Evolutionary conservation across 2,797 vertebrate genomes (phyloP), one percentile per base, ranked within the genome.

Genomic region (Lepus townsendii): DNA sequence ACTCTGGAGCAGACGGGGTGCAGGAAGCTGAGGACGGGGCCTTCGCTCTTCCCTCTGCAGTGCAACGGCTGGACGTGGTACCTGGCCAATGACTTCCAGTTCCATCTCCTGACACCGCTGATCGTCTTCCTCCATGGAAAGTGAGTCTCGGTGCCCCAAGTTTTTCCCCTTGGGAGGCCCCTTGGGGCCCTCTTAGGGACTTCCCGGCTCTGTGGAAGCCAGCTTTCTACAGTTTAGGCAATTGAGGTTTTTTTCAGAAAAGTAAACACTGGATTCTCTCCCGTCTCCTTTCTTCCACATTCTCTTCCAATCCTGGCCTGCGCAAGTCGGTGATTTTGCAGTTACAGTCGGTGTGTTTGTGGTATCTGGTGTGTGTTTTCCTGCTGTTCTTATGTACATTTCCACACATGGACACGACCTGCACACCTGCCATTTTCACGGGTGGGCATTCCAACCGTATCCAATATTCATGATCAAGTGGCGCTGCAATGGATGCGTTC

Each of bases 51-150:
- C 91, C 92, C 95, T 83, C 98, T 96, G 88, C 76, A 99, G 99
- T 99, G 99, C 97, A 98, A 98, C 11, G 99, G 99, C 47, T 99
- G 99, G 99, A 98, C 99, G 0, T 99, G 99, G 99, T 99, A 99
- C 96, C 98, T 99, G 57, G 99, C 99, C 93, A 97, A 98, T 19
- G 99, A 99, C 97, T 99, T 99, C 97, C 99, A 99, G 96, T 99
- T 99, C 96, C 99, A 99, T 26, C 97, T 98, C 82, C 98, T 97
- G 52, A 99, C 98, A 1, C 99, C 99, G 2, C 65, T 98, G 68
- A 79, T 99, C 78, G 77, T 99, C 95, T 98, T 98, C 84, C 90
- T 99, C 52, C 98, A 98, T 24, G 96, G 98, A 97, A 97, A 98
- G 99, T 99, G 98, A 98, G 99, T 97, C n/a, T 83, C 10, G 32